These are phyloP conservation scores for Montipora capricornis DNA, from an alignment of 64 coral and sea anemone species.

Conservation along the genomic window DNA sequence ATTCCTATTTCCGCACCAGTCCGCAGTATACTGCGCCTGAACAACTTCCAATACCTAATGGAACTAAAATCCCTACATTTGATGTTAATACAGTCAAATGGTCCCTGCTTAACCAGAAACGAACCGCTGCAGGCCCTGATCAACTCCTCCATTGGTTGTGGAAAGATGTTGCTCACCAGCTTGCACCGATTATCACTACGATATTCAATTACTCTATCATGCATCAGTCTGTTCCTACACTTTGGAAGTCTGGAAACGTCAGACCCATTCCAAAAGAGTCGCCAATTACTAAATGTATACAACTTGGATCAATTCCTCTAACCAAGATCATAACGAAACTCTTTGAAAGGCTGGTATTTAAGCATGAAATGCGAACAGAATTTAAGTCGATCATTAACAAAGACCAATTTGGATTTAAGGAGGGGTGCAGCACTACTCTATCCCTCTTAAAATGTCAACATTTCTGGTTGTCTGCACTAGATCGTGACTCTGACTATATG, in stretches of 20 bases:
- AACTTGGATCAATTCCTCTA: not conserved
- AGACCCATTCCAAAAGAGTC: too few species aligned
- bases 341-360: not conserved
- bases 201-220: constrained; percentile 20
- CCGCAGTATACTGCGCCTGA: too few species aligned
- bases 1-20: too few species aligned
- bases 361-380: not conserved
- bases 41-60: not conserved
- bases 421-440: not conserved
- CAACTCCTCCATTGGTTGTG: not conserved
- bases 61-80: constrained; percentile 33
- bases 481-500: not conserved
- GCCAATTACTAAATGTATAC: not conserved
- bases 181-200: constrained; percentile 46
- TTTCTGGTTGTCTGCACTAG: not conserved
- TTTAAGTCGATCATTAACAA: not conserved
- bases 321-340: constrained; percentile 47
- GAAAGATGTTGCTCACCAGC: constrained; percentile 49
- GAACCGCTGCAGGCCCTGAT: constrained; percentile 52
- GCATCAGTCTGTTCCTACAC: not conserved
- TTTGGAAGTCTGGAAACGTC: constrained; percentile 12
- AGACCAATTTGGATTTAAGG: constrained; percentile 29
- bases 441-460: not conserved
- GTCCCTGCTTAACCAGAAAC: constrained; percentile 28
- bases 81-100: not conserved